Evolutionary conservation across 2,113 vertebrate genomes (phyloP), one percentile per base, ranked within the genome.

Genomic region (Chelonoidis abingdonii): DNA sequence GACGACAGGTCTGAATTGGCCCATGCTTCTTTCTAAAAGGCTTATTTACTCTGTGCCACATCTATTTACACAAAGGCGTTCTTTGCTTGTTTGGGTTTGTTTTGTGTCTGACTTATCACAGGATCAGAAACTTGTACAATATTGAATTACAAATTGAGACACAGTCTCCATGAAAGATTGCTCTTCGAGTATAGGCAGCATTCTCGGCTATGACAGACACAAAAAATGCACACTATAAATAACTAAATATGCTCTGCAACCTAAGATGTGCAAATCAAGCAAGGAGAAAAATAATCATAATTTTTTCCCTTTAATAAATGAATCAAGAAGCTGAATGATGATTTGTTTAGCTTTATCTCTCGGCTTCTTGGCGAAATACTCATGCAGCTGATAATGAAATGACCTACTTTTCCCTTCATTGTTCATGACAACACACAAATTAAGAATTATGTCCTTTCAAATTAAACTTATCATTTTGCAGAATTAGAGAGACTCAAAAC

Each of bases 141-240:
- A 95, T 92, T 95, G 97, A 97, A 94, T 97, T 97, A 97, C 97
- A 97, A 97, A 97, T 97, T 85, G 96, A 94, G 96, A 95, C 84
- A 79, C 89, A 91, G 96, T 94, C 95, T 91, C 96, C n/a, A 6
- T 95, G 96, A 97, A 97, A 95, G 96, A 97, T 95, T 91, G 91
- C 92, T 93, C 89, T 87, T 95, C 95, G 96, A 92, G 96, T 96
- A 97, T 95, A 96, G 96, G 93, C 96, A 87, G 92, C 89, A 81
- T 94, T 97, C 97, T 94, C 54, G n/a, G 92, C 93, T 97, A 87
- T 95, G 97, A 97, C 96, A 97, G 97, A 92, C 94, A 96, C 96
- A 97, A 97, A 95, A 97, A 97, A 97, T 94, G 96, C 84, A 3
- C 21, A 86, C 95, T 95, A 91, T 95, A 97, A 97, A 97, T 92